phyloP scores from a whole-genome alignment of 1,140 invertebrate species.

The Helicorthomorpha holstii region DNA sequence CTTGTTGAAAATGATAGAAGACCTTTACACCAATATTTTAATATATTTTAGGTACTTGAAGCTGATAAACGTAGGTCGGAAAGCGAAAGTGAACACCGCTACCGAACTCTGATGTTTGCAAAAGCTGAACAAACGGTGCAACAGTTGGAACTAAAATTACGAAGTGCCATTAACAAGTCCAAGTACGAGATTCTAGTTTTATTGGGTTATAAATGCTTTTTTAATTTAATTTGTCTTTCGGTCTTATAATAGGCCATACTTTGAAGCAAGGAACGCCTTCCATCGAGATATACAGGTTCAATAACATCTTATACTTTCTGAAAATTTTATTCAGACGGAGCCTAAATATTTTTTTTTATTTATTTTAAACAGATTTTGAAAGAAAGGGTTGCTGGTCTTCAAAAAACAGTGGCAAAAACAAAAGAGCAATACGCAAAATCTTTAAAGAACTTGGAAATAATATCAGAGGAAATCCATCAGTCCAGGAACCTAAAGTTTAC shows the following conservation, averaged over 20 bases:
- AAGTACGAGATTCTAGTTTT: constrained; percentile 16
- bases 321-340: not conserved
- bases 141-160: constrained; percentile 54
- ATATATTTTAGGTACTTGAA: constrained; percentile 62
- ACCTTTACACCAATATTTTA: no score
- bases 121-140: constrained; percentile 57
- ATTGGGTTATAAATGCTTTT: not conserved
- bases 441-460: constrained; percentile 30
- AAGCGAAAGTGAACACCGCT: constrained; percentile 68
- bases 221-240: not conserved
- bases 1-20: no score
- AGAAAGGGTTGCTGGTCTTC: constrained; percentile 26
- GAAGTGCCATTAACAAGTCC: constrained; percentile 57
- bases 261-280: constrained; percentile 30
- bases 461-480: constrained; percentile 38
- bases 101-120: constrained; percentile 52
- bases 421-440: constrained; percentile 30
- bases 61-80: constrained; percentile 74
- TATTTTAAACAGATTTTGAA: constrained; percentile 15
- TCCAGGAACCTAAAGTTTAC: constrained; percentile 33
- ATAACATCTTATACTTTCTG: not conserved
- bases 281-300: constrained; percentile 27
- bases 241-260: constrained; percentile 26
- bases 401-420: constrained; percentile 24
- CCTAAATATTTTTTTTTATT: not conserved